Conservation (phyloP, 2,888 invertebrate species). For the Acronicta leporina region DNA sequence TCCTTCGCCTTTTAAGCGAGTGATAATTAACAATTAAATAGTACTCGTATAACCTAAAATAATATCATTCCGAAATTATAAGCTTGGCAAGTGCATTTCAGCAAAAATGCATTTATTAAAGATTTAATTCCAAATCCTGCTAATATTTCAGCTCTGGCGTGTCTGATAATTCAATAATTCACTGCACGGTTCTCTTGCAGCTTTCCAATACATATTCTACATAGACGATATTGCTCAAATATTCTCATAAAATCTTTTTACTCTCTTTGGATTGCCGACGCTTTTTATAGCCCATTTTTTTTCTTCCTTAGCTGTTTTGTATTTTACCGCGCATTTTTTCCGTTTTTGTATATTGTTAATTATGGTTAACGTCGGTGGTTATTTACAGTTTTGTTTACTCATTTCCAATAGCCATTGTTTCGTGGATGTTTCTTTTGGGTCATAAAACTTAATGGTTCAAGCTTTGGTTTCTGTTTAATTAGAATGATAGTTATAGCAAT, state of each 20-base stretch:
- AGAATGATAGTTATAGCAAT: constrained; percentile 8
- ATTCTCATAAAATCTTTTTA: constrained; percentile 1
- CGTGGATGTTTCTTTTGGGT: too few relatives aligned
- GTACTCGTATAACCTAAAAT: too few relatives aligned
- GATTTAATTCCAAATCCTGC: constrained; percentile 5
- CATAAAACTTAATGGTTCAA: too few relatives aligned
- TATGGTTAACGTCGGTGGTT: neutral
- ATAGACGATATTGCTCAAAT: constrained; percentile 2
- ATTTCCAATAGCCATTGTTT: neutral
- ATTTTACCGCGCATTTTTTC: neutral
- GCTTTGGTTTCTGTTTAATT: neutral
- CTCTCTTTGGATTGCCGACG: neutral
- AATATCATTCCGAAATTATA: too few relatives aligned
- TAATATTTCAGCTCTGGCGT: constrained; percentile 20
- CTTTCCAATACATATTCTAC: constrained; percentile 4
- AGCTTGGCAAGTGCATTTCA: too few relatives aligned
- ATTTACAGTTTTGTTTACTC: constrained; percentile 9
- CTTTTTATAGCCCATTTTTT: neutral
- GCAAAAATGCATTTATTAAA: neutral
- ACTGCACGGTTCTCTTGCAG: constrained; percentile 13
- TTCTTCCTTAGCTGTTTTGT: neutral
- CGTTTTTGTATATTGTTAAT: constrained; percentile 9
- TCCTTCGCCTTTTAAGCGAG: too few relatives aligned
- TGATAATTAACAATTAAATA: too few relatives aligned
- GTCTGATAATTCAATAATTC: constrained; percentile 31